These are phyloP conservation scores for Argyresthia albistria DNA, from an alignment of 2,888 invertebrate species.

Conservation along the genomic window DNA sequence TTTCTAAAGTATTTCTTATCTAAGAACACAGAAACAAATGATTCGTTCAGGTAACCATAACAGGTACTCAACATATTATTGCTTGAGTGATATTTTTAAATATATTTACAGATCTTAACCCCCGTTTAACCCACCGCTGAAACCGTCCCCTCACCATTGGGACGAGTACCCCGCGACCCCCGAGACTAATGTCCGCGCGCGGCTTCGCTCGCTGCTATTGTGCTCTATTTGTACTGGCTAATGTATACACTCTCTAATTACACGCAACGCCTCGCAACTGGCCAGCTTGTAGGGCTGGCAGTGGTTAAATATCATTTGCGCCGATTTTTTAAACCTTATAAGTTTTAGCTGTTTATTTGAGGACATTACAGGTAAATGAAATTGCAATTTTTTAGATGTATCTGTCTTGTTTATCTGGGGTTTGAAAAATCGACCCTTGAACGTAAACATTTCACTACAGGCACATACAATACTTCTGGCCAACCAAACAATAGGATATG, in stretches of 20 bases:
- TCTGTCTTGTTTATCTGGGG: not conserved
- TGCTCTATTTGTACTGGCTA: conserved; percentile 49
- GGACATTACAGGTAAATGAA: not conserved
- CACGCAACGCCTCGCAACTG: conserved; percentile 54
- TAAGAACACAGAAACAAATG: too few relatives aligned
- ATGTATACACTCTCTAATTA: conserved; percentile 72
- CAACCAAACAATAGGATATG: too few relatives aligned
- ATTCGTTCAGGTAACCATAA: too few relatives aligned
- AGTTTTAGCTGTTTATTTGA: too few relatives aligned
- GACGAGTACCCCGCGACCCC: not conserved
- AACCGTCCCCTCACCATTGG: not conserved
- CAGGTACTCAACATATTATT: too few relatives aligned
- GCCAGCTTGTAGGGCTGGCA: conserved; percentile 39
- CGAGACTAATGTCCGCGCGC: conserved; percentile 3
- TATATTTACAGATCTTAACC: not conserved
- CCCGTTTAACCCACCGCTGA: not conserved
- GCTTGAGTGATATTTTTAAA: too few relatives aligned
- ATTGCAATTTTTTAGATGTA: not conserved
- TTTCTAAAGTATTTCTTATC: too few relatives aligned
- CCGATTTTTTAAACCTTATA: too few relatives aligned
- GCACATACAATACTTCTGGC: too few relatives aligned
- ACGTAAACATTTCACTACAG: too few relatives aligned
- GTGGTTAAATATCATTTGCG: conserved; percentile 5
- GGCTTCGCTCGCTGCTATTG: conserved; percentile 2
- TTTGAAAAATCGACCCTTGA: too few relatives aligned